These are phyloP conservation scores for Conus betulinus DNA, from an alignment of 1,140 invertebrate species.

Conservation along the genomic window DNA sequence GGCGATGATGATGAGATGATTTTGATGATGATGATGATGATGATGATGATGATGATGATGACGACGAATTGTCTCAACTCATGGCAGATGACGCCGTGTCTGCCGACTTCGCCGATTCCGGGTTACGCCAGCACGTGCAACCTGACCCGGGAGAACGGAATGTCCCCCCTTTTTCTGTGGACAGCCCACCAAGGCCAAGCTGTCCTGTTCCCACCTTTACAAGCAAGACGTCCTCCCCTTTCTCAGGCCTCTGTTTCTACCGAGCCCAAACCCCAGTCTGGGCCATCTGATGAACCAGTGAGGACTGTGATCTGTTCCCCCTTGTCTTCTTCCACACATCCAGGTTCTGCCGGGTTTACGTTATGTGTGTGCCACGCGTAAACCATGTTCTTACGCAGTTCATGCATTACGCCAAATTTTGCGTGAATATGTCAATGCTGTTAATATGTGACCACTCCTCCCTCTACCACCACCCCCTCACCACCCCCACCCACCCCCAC, in stretches of 20 bases:
- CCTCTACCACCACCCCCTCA: too few species aligned
- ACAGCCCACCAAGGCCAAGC: not conserved
- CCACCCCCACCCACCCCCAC: too few species aligned
- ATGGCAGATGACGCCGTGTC: constrained; percentile 9
- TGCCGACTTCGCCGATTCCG: not conserved
- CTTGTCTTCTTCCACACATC: too few species aligned
- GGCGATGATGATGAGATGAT: too few species aligned
- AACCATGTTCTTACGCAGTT: too few species aligned
- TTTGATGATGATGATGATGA: too few species aligned
- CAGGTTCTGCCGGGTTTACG: too few species aligned
- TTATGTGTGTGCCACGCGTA: too few species aligned
- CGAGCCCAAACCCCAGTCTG: not conserved
- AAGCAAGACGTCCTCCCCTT: not conserved
- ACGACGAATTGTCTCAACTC: too few species aligned
- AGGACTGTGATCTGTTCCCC: not conserved
- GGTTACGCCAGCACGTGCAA: constrained; percentile 1
- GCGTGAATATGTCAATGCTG: too few species aligned
- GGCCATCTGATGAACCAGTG: not conserved
- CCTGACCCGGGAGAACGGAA: not conserved
- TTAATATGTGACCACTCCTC: too few species aligned
- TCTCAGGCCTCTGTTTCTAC: not conserved
- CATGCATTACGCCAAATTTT: too few species aligned
- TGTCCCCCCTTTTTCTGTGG: constrained; percentile 23
- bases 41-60: not conserved
- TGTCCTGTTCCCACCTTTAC: not conserved